These are phyloP conservation scores for Aurelia sp. DNA, from an alignment of 30 jellyfish, hydroid and myxozoan genomes.

Conservation along the genomic window DNA sequence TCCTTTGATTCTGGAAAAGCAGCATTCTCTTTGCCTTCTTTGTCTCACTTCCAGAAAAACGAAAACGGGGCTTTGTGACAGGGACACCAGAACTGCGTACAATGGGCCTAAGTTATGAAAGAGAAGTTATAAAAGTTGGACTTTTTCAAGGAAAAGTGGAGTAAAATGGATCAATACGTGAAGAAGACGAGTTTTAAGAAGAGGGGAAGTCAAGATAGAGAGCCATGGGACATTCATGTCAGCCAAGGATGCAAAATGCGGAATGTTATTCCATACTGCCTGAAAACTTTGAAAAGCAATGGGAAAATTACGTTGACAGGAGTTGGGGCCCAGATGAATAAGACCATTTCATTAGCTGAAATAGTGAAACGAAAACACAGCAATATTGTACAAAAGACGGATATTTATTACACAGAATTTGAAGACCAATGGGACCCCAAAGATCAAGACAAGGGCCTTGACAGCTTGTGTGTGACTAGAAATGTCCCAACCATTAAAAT, in stretches of 20 bases:
- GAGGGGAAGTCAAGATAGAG: constrained; percentile 5
- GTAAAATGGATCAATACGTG: constrained; percentile 31
- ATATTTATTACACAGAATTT: constrained; percentile 43
- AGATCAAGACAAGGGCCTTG: constrained; percentile 55
- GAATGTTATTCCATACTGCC: constrained; percentile 61
- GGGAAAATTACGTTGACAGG: constrained; percentile 42
- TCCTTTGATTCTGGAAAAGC: no score
- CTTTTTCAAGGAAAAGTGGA: no score
- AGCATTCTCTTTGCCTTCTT: no score
- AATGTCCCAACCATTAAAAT: constrained; percentile 65
- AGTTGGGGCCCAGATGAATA: constrained; percentile 61
- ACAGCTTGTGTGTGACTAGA: constrained; percentile 51
- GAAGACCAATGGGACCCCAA: constrained; percentile 72
- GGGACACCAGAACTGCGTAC: no score
- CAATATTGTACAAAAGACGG: constrained; percentile 29
- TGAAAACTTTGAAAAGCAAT: constrained; percentile 41
- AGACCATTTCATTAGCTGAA: constrained; percentile 63
- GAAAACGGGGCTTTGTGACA: no score
- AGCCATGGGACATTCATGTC: constrained; percentile 69
- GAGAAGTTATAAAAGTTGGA: no score
- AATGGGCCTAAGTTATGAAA: no score
- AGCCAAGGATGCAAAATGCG: constrained; percentile 77
- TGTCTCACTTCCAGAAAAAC: no score
- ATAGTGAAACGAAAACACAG: constrained; percentile 53
- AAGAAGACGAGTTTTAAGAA: background rate